Evolutionary conservation across 2,888 invertebrate species (phyloP).

Genomic region (Hemistola chrysoprasaria): DNA sequence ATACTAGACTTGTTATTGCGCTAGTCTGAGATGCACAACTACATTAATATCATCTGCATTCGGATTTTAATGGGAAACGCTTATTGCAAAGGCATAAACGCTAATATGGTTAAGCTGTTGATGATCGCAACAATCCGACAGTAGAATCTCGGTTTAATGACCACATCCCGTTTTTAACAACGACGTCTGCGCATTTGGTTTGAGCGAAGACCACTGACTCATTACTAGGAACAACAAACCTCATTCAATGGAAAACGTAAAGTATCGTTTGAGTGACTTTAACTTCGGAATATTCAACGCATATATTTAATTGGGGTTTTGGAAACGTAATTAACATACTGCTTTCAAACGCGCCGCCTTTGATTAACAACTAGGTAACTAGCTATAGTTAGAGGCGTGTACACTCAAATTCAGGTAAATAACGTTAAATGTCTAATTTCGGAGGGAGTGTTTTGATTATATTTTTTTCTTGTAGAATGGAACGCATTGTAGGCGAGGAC

Average conservation of each 20-base stretch:
- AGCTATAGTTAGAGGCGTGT: slow-evolving; percentile 13
- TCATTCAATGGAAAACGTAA: slow-evolving; percentile 58
- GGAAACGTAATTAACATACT: slow-evolving; percentile 31
- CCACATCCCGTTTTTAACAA: slow-evolving; percentile 74
- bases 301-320: slow-evolving; percentile 35
- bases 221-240: slow-evolving; percentile 63
- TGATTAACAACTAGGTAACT: slow-evolving; percentile 22
- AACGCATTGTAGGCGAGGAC: slow-evolving; percentile 80
- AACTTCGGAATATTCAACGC: slow-evolving; percentile 40
- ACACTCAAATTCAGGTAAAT: slow-evolving; percentile 20
- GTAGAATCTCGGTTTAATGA: slow-evolving; percentile 76
- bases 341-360: slow-evolving; percentile 25
- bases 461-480: slow-evolving; percentile 82
- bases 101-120: slow-evolving; percentile 19
- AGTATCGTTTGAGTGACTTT: slow-evolving; percentile 53
- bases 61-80: slow-evolving; percentile 12
- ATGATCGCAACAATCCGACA: slow-evolving; percentile 43
- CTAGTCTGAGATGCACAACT: slow-evolving; percentile 14
- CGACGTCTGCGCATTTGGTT: slow-evolving; percentile 71
- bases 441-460: slow-evolving; percentile 26
- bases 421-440: slow-evolving; percentile 22
- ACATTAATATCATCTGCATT: slow-evolving; percentile 18
- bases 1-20: slow-evolving; percentile 34
- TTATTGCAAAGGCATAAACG: slow-evolving; percentile 24
- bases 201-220: slow-evolving; percentile 62